Base-by-base conservation (phyloP, 1,140 invertebrate species). In the Varroa destructor region DNA sequence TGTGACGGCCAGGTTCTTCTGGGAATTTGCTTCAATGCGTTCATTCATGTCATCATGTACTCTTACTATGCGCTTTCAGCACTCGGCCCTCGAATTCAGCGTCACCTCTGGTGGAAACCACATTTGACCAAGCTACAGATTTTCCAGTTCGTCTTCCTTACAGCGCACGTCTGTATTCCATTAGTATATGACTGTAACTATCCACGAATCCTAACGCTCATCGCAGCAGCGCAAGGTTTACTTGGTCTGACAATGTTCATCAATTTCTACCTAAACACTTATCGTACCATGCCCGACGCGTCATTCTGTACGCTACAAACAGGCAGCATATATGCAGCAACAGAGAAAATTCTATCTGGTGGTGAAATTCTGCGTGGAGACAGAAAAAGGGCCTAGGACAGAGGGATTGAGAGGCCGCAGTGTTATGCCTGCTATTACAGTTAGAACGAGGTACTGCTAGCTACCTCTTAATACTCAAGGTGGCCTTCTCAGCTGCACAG, bases 21-120 rank as follows among this genome's bases (percentile, higher is more conserved):
- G 61, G 61, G 61, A 25, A 67, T 67, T 8, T 67, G 61, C 61
- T 81, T 93, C 75, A 94, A 93, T 80, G 90, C 89, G 10, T 89
- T 91, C 76, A 90, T 96, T 4, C 93, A 82, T 73, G 76, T 81
- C 1, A 73, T 83, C 70, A 83, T 84, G 82, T 84, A 83, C 73
- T 75, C 77, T 14, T 84, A 83, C 75, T 83, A 81, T 76, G 78
- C 81, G 71, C 75, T 83, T 73, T 75, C 82, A 12, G 81, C 82
- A 5, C 75, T 83, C 75, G 81, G 81, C 58, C 82, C 81, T 14
- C 72, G 75, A 6, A 76, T 81, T 70, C 79, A 79, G 75, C 79
- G 79, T 71, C 83, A 79, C 75, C 76, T 83, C 14, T 83, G 82
- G 82, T 84, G 82, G 82, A 83, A 84, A 77, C 80, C 77, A 74